A percentile compares a stretch with the other conserved stretches of the same genome.
phyloP scores from a whole-genome alignment of 2,797 vertebrate species.

The Cossypha caffra region DNA sequence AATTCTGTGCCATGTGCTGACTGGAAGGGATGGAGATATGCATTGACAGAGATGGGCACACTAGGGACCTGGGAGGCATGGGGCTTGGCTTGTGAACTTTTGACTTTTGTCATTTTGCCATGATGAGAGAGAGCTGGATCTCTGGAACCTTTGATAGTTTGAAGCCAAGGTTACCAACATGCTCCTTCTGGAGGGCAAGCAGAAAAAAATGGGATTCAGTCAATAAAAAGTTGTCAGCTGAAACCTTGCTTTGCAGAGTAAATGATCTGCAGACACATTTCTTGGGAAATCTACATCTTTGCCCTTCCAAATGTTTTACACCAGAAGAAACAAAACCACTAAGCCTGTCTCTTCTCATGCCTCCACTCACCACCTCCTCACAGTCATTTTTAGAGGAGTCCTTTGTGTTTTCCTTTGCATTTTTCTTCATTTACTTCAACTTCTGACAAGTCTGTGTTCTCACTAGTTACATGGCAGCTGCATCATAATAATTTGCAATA shows the following conservation, averaged over 20 bases:
- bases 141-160: not conserved
- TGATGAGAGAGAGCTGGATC: not conserved
- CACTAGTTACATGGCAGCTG: not conserved
- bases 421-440: not conserved
- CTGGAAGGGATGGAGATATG: not conserved
- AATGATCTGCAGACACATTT: not conserved
- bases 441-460: not conserved
- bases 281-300: not conserved
- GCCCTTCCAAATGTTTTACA: not conserved
- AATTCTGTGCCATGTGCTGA: accelerated
- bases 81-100: not conserved
- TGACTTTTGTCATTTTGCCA: not conserved
- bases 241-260: not conserved
- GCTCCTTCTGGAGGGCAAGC: not conserved
- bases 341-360: not conserved
- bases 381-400: not conserved
- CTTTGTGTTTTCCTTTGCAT: not conserved
- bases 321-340: not conserved
- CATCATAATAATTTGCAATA: not conserved
- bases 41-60: accelerated
- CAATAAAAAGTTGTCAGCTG: not conserved
- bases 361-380: not conserved
- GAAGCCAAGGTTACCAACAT: not conserved
- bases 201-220: not conserved
- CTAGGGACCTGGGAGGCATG: not conserved